Conservation (phyloP, 2,888 invertebrate species). For the Phasia obesa region DNA sequence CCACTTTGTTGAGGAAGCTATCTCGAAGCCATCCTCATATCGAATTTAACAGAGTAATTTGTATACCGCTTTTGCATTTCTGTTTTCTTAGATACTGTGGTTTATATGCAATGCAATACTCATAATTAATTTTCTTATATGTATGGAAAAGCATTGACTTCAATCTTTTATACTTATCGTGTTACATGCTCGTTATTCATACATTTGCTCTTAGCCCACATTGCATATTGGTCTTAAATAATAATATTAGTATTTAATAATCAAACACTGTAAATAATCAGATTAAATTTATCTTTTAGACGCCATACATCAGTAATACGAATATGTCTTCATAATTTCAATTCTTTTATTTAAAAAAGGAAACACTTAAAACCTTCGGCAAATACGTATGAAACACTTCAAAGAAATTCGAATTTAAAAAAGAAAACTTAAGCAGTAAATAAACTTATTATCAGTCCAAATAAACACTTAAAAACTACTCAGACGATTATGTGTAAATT, state of each 20-base stretch:
- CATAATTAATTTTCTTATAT: not conserved
- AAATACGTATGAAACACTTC: not conserved
- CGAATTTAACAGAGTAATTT: no score
- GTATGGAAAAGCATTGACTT: not conserved
- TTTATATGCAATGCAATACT: no score
- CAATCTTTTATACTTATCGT: not conserved
- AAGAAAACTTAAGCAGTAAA: constrained; percentile 35
- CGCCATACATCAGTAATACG: constrained; percentile 51
- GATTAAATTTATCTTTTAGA: constrained; percentile 63
- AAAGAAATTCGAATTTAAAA: constrained; percentile 6
- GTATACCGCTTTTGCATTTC: no score
- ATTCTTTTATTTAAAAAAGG: constrained; percentile 9
- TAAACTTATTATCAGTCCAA: constrained; percentile 51
- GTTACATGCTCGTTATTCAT: not conserved
- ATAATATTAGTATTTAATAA: constrained; percentile 6
- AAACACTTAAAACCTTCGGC: not conserved
- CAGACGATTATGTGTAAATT: constrained; percentile 68
- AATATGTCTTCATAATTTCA: constrained; percentile 47
- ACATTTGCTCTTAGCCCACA: not conserved
- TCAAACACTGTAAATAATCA: constrained; percentile 49
- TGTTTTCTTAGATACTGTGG: no score
- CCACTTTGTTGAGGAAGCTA: no score
- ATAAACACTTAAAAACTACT: constrained; percentile 59
- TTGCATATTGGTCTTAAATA: not conserved
- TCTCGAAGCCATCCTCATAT: no score